Evolutionary conservation across 2,113 vertebrate species (phyloP), one percentile per base, ranked within the genome.

Genomic region (Odocoileus virginianus): DNA sequence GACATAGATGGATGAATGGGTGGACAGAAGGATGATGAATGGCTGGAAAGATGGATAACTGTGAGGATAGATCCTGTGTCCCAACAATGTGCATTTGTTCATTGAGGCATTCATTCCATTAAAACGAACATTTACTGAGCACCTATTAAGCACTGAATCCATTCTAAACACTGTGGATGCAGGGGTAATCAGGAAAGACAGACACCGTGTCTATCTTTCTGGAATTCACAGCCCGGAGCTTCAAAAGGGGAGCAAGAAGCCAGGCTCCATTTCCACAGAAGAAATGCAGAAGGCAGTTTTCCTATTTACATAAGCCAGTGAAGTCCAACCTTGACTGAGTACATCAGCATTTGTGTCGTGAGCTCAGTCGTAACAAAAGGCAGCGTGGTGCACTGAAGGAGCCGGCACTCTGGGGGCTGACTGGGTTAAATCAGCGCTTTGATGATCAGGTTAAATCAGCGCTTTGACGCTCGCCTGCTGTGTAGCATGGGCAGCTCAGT

Each of bases 351-450:
- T 28, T 30, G 23, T 36, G 43, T 36, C 9, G 3, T 21, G 43
- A 27, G 28, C 23, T 61, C 57, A 13, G 76, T 1, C 1, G 0
- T 28, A 19, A 28, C 7, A 10, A 43, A 30, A 55, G 58, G 52
- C 12, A 64, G n/a, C 7, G 1, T 8, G 43, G 55, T 21, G 0
- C 6, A 3, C 11, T 14, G 36, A 13, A 50, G 30, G 15, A 50
- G 14, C 50, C 64, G 5, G 30, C 0, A 0, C 30, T 60, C 76
- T n/a, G 21, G 54, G 11, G 25, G n/a, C 88, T 6, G 40, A 19
- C 3, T 4, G 36, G 55, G 10, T 50, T 12, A 12, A 19, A 52
- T 5, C 43, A 50, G 1, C 0, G 2, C 3, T 12, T 40, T 13
- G 27, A 12, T 47, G 47, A 47, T 47, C 47, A 47, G 55, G 10